These are phyloP conservation scores for Saiga tatarica DNA, from an alignment of 2,113 vertebrate genomes.

Conservation along the genomic window DNA sequence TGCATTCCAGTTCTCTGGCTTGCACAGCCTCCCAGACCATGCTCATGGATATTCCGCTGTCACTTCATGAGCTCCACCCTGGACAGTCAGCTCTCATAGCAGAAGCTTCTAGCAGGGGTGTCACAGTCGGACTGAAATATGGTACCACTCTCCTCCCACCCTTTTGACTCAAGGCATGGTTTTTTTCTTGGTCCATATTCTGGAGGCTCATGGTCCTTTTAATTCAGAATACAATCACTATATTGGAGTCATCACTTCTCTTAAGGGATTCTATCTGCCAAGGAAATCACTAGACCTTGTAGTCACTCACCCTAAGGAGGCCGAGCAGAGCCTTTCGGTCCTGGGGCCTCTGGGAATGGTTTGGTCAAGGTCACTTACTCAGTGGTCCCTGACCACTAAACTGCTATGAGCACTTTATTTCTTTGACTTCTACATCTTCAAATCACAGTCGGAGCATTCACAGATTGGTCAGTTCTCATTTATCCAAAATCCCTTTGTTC, in stretches of 20 bases:
- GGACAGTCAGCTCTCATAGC: neutral
- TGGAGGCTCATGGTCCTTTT: neutral
- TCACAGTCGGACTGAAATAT: neutral
- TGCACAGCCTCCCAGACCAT: neutral
- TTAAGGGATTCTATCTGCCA: neutral
- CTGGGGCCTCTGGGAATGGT: neutral
- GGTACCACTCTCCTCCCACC: neutral
- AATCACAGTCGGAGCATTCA: neutral
- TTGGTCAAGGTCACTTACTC: neutral
- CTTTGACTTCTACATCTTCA: neutral
- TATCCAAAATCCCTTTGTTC: neutral
- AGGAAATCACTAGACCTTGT: neutral
- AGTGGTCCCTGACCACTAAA: neutral
- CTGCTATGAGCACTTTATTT: neutral
- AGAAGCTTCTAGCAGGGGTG: neutral
- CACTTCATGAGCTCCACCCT: neutral
- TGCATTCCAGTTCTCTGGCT: neutral
- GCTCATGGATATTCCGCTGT: fast-evolving
- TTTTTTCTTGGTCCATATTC: neutral
- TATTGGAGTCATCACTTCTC: neutral
- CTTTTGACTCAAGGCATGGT: neutral
- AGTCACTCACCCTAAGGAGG: neutral
- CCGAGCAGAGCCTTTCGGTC: neutral
- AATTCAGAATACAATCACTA: neutral
- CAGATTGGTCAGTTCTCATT: neutral